Base-by-base conservation (phyloP, 2,113 vertebrate species). In the Nibea albiflora region DNA sequence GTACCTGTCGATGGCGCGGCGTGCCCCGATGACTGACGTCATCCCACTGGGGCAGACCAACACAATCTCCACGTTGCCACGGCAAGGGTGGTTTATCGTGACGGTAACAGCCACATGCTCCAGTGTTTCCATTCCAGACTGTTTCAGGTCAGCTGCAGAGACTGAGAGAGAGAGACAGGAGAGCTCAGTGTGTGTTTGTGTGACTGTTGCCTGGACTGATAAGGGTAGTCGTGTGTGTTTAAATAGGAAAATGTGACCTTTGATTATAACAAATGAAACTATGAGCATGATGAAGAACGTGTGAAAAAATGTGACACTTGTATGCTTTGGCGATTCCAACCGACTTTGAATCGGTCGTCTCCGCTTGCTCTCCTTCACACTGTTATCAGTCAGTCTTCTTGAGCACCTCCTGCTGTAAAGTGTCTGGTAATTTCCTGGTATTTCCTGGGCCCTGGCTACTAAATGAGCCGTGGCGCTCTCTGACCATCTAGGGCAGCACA, bases 41-140 rank as follows among this genome's bases (percentile, higher is more conserved):
- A 97, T 97, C n/a, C 97, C 97, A 0, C 97, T 99, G 88, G 98
- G 98, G 83, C 98, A 99, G 11, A 95, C 61, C 7, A 99, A 93
- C 67, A 90, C 72, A 10, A 98, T 90, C 87, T 98, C 97, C 91
- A 99, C 73, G 76, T 95, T 96, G 81, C 98, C 97, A 0, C 98
- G 97, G 61, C 96, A 95, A 0, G 96, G 96, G 54, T 99, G 98
- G 11, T 85, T 93, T 28, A 99, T 94, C 9, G 96, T 97, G 80
- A 99, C 91, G 0, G 97, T 97, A 63, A 99, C 96, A 0, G 97
- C 96, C 85, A 99, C 97, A 0, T 99, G 98, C 90, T 99, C 98
- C 92, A 99, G 92, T 0, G 97, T 98, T 83, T 93, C 92, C 97
- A 99, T 96, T n/a, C 97, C 97, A 0, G 98, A 99, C n/a, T 95